Conservation (phyloP, 2,888 invertebrate genomes). For the Sthenelais limicola region DNA sequence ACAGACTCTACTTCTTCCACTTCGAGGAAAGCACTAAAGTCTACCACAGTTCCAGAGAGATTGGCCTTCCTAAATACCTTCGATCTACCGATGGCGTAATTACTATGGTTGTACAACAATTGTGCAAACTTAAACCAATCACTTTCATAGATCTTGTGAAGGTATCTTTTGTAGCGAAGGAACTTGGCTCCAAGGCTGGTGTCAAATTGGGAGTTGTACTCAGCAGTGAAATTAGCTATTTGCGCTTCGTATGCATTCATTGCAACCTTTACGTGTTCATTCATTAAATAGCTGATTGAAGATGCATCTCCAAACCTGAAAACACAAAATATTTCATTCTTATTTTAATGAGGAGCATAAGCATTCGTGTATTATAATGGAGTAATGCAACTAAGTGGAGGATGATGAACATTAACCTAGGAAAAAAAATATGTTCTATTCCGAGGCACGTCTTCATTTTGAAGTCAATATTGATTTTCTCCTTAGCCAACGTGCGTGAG, state of each 20-base stretch:
- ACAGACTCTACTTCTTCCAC: slow-evolving; percentile 52
- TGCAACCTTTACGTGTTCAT: slow-evolving; percentile 34
- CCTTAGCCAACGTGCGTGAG: too few species aligned
- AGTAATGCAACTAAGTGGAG: too few species aligned
- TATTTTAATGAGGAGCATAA: too few species aligned
- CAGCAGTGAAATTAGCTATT: slow-evolving; percentile 39
- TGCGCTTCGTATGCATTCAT: slow-evolving; percentile 41
- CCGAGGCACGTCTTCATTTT: too few species aligned
- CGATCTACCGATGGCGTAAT: slow-evolving; percentile 13
- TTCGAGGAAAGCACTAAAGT: slow-evolving; percentile 52
- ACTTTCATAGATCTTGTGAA: slow-evolving; percentile 59
- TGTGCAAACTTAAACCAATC: slow-evolving; percentile 65
- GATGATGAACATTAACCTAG: too few species aligned
- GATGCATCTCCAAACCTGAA: slow-evolving; percentile 38
- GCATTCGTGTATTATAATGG: too few species aligned
- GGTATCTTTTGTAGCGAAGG: slow-evolving; percentile 56
- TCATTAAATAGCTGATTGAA: slow-evolving; percentile 47
- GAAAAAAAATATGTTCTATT: too few species aligned
- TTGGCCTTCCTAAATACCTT: slow-evolving; percentile 36
- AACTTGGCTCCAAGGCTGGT: slow-evolving; percentile 40
- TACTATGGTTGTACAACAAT: slow-evolving; percentile 49
- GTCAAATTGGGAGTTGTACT: slow-evolving; percentile 40
- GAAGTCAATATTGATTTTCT: too few species aligned
- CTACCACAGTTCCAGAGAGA: slow-evolving; percentile 48
- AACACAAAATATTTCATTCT: too few species aligned